Evolutionary conservation across 1,140 invertebrate species (phyloP), one percentile per base, ranked within the genome.

Genomic region (Radopholus similis): DNA sequence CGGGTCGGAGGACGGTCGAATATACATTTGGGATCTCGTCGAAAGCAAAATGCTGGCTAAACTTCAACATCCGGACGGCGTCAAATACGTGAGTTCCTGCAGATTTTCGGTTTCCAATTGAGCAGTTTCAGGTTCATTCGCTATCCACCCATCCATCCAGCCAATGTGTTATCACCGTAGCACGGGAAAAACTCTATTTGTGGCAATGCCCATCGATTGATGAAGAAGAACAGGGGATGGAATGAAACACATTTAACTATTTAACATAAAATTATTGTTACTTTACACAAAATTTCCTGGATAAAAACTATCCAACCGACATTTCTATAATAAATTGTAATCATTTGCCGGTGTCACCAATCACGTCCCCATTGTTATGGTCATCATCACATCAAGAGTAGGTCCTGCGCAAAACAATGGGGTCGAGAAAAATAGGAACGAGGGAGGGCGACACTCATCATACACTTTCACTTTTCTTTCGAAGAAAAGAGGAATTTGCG

Each of bases 101-200:
- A 44, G 5, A 4, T 4, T 58, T 11, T 15, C n/a, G 4, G n/a
- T 40, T n/a, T 30, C 23, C 28, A 37, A 42, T 23, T 6, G 30
- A 6, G 26, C 37, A 59, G 40, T 30, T 51, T 30, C 30, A 62
- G 59, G 40, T 62, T n/a, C 70, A 64, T 35, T 76, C 72, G 18
- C 18, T 73, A 9, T 30, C 72, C 5, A 62, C 72, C n/a, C 72
- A 73, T 77, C 72, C 72, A n/a, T 71, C 76, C 30, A 74, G 38
- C 8, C 37, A 66, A n/a, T 32, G 47, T 11, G 8, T 73, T 9
- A 4, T 73, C 5, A 49, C 65, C 4, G 28, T 53, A 3, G 76
- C 74, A 30, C 28, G 69, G 4, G 40, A 68, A 26, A 75, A 76
- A 32, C 18, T 75, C 21, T 73, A 51, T 44, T 32, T 76, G 47